phyloP scores from a whole-genome alignment of 2,888 invertebrate genomes.

The Drosophila tanythrix region DNA sequence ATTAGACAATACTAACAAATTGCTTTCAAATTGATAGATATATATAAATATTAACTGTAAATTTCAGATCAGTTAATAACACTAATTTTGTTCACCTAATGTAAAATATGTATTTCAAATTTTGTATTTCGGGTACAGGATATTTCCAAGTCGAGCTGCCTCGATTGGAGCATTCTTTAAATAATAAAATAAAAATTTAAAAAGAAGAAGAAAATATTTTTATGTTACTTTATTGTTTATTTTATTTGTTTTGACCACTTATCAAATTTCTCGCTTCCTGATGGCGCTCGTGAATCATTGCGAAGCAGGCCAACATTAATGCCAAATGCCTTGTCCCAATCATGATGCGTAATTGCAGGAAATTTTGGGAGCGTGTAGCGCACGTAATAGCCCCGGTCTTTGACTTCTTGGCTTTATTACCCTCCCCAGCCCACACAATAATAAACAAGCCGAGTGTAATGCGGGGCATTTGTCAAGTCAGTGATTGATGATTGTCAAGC shows the following conservation, averaged over 20 bases:
- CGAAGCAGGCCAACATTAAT: slow-evolving; percentile 53
- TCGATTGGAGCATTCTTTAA: background rate
- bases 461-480: slow-evolving; percentile 45
- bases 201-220: background rate
- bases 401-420: slow-evolving; percentile 56
- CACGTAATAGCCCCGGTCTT: slow-evolving; percentile 67
- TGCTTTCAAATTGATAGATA: too few relatives aligned
- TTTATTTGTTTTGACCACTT: slow-evolving; percentile 1
- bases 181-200: background rate
- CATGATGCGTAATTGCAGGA: slow-evolving; percentile 37
- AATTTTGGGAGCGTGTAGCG: slow-evolving; percentile 72
- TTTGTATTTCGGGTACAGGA: background rate
- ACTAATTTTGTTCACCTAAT: background rate
- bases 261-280: slow-evolving; percentile 29
- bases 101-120: background rate
- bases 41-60: background rate
- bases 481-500: slow-evolving; percentile 63
- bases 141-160: background rate
- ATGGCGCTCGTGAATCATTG: slow-evolving; percentile 27
- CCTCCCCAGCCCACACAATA: slow-evolving; percentile 45
- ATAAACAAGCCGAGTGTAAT: slow-evolving; percentile 44
- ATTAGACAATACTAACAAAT: too few relatives aligned
- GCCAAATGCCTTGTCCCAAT: slow-evolving; percentile 7
- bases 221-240: background rate
- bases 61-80: background rate